Base-by-base conservation (phyloP, 1,140 invertebrate species). In the Trichoplusia ni region DNA sequence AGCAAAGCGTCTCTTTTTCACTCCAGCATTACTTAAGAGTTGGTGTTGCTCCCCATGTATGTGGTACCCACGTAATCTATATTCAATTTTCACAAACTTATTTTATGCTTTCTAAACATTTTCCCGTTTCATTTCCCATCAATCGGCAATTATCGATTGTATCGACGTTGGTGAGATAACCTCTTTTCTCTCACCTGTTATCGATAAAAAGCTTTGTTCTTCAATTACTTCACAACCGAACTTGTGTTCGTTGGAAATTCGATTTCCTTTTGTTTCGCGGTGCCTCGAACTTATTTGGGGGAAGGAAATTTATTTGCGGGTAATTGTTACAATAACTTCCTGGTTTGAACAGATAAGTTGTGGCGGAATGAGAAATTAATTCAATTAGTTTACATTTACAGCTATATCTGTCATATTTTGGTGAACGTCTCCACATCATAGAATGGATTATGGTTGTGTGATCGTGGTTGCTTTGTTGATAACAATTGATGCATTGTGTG, bases 231-330 rank as follows among this genome's bases (percentile, higher is more conserved):
- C 44, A 42, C 54, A 58, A 37, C 25, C 54, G 13, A 58, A 58
- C 54, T 58, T 58, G 54, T 58, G 54, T 58, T 31, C 18, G 8
- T 18, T 23, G 38, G 25, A 44, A 58, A 58, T 27, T 58, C 54
- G 54, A 58, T 58, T 58, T 44, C 25, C 47, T 23, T 58, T 58
- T 58, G 54, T 58, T 58, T 44, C 16, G 11, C 38, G 38, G 19
- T 42, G 42, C 38, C 53, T 42, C 29, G 14, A 58, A 58, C 38
- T 58, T 58, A 58, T 21, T 58, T 58, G 42, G 38, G 38, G 31
- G 25, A 27, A 44, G 54, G 37, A 63, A 63, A 69, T 64, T 69
- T 68, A 68, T 68, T 68, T 68, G 63, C 40, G 66, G 59, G 58
- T 63, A 69, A 69, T 64, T 62, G 65, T 69, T 51, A 40, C 62